phyloP scores from a whole-genome alignment of 2,888 invertebrate genomes.

The Yponomeuta malinellus region DNA sequence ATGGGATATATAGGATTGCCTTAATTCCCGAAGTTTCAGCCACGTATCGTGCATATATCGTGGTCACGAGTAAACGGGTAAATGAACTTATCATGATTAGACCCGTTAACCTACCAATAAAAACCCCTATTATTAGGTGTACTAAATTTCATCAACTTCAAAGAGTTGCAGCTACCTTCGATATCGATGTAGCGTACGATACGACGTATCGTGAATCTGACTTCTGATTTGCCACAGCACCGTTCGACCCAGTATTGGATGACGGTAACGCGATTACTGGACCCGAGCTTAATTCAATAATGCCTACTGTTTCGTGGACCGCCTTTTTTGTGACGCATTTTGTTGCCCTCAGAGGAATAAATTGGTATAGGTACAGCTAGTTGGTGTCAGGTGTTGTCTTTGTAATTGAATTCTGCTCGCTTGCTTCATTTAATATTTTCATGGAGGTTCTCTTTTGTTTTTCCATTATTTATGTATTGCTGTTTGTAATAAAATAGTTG shows the following conservation, averaged over 20 bases:
- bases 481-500: background rate
- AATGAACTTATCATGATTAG: too few relatives aligned
- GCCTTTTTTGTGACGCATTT: conserved; percentile 42
- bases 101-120: too few relatives aligned
- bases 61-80: too few relatives aligned
- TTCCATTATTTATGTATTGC: background rate
- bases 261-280: conserved; percentile 72
- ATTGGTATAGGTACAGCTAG: conserved; percentile 8
- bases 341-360: conserved; percentile 9
- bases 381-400: conserved; percentile 16
- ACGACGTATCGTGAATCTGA: background rate
- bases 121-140: too few relatives aligned
- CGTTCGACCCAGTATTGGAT: conserved; percentile 63
- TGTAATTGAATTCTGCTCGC: conserved; percentile 11
- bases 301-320: conserved; percentile 37
- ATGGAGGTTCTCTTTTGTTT: conserved; percentile 6
- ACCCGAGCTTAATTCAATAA: conserved; percentile 72
- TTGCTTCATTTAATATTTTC: conserved; percentile 5
- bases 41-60: too few relatives aligned
- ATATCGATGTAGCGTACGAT: too few relatives aligned
- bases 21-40: too few relatives aligned
- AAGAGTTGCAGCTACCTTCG: too few relatives aligned
- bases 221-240: conserved; percentile 19
- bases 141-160: too few relatives aligned
- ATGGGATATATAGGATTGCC: too few relatives aligned